Conservation (phyloP, 2,797 vertebrate genomes). For the Pseudomugil tenellus region DNA sequence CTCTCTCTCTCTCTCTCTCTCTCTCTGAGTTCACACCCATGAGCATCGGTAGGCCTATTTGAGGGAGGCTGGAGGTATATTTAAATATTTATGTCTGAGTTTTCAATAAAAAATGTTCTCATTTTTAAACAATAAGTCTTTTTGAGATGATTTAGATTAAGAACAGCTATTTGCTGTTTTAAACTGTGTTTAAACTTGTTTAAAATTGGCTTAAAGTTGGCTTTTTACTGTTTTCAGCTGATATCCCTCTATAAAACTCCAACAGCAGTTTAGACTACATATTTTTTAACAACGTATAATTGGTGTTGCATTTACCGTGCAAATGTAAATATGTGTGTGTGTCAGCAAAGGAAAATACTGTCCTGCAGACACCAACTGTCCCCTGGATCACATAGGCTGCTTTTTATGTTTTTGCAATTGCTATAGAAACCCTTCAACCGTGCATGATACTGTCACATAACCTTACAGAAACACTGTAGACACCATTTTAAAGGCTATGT, state of each 20-base stretch:
- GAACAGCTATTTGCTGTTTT: background rate
- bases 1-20: too few relatives aligned
- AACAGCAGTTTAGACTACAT: background rate
- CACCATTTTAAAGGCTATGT: background rate
- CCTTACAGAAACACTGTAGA: too few relatives aligned
- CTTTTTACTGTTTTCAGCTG: background rate
- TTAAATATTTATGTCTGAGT: too few relatives aligned
- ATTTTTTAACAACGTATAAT: background rate
- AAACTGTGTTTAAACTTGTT: background rate
- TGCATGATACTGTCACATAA: too few relatives aligned
- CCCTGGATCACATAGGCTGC: background rate
- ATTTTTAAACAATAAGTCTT: too few relatives aligned
- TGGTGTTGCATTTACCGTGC: background rate
- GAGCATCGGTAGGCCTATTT: too few relatives aligned
- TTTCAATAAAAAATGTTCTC: too few relatives aligned
- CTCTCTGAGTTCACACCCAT: too few relatives aligned
- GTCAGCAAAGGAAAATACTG: background rate
- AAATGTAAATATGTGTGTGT: background rate
- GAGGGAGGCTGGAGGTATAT: too few relatives aligned
- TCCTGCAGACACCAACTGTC: background rate
- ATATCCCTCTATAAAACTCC: background rate
- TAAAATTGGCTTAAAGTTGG: too few relatives aligned
- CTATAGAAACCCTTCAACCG: background rate
- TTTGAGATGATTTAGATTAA: background rate
- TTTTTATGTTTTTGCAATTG: background rate